Evolutionary conservation across 2,113 vertebrate genomes (phyloP), one percentile per base, ranked within the genome.

Genomic region (Archocentrus centrarchus): DNA sequence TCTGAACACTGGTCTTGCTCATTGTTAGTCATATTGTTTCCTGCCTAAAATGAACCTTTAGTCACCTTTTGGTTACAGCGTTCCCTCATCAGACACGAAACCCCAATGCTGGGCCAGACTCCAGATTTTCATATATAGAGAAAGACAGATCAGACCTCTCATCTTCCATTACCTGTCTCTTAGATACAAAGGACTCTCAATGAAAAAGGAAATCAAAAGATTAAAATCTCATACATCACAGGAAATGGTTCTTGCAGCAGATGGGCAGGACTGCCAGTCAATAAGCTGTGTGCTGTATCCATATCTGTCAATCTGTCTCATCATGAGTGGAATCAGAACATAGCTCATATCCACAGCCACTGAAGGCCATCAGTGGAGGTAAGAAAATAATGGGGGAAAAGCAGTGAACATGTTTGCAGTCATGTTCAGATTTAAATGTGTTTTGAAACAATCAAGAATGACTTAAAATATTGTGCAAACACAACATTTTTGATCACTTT

Each of bases 201-300:
- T 87, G 63, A 84, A 90, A 91, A 57, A 92, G 93, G 92, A 93
- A 93, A 93, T 91, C 88, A 92, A 90, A 88, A 86, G 80, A 92
- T 84, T 32, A 22, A 3, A 58, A 92, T 91, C 91, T 86, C 39
- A n/a, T 30, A n/a, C 32, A 20, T 80, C 14, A 62, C 37, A 87
- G 91, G 89, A 89, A 92, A 88, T 92, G 83, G 84, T 44, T 22
- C 13, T 63, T 3, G 66, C 61, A 53, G 70, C 68, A 50, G 44
- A 57, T 20, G 4, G 44, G 35, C 7, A 2, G 11, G 14, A 1
- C 61, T 60, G 76, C 62, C 53, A 44, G 75, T 83, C 89, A 87
- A 86, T 77, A 80, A 82, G 76, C 1, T 7, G 32, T 20, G 55
- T 55, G 75, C 80, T 47, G 44, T 2, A 47, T 85, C 76, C n/a